Conservation (phyloP, 23 tunicate genomes). For the Styela plicata region DNA sequence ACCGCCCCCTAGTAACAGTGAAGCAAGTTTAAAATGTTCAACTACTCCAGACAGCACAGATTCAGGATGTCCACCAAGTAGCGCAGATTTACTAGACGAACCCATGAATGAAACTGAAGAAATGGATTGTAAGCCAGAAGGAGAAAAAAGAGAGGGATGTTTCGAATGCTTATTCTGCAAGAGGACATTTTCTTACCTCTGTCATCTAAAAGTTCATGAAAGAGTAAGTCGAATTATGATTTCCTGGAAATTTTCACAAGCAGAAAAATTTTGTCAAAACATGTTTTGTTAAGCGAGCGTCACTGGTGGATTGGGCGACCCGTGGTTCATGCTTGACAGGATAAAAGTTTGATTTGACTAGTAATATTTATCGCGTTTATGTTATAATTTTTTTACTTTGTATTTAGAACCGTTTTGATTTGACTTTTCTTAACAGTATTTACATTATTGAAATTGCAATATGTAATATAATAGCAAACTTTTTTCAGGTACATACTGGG, state of each 20-base stretch:
- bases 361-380: no score
- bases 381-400: no score
- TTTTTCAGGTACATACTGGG: slow-evolving; percentile 76
- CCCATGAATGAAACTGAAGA: not conserved
- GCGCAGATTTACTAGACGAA: not conserved
- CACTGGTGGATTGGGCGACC: no score
- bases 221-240: slow-evolving; percentile 37
- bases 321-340: no score
- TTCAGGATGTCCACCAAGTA: not conserved
- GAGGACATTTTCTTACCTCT: slow-evolving; percentile 49
- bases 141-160: not conserved
- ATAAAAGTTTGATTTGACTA: no score
- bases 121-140: not conserved
- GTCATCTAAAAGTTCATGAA: slow-evolving; percentile 72
- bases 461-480: no score
- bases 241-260: no score
- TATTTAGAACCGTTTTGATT: no score
- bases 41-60: not conserved
- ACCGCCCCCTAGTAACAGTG: not conserved
- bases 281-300: no score
- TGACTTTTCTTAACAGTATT: not conserved
- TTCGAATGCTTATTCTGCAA: slow-evolving; percentile 57
- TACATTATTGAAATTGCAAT: no score
- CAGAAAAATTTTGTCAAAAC: no score
- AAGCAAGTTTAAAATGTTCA: not conserved